phyloP scores from a whole-genome alignment of 2,888 invertebrate genomes.

The Stratiomys singularior region DNA sequence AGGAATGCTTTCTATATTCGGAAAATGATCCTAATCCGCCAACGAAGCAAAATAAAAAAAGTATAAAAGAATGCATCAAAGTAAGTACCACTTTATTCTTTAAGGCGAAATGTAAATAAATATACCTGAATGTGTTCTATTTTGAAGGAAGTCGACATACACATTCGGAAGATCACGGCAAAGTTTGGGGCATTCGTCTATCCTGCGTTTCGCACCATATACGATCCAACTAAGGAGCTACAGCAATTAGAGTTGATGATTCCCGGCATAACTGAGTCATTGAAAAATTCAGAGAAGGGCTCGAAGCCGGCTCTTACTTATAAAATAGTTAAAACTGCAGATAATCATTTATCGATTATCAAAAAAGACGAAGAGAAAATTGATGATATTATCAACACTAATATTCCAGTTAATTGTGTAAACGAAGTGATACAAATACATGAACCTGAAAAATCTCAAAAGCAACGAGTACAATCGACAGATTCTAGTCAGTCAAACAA shows the following conservation, averaged over 20 bases:
- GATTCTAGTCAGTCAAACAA: slow-evolving; percentile 40
- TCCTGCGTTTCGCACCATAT: slow-evolving; percentile 76
- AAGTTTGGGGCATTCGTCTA: slow-evolving; percentile 79
- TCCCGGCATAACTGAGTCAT: slow-evolving; percentile 64
- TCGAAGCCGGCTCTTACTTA: slow-evolving; percentile 63
- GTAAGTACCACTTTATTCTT: slow-evolving; percentile 58
- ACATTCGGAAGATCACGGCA: slow-evolving; percentile 77
- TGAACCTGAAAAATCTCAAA: background rate
- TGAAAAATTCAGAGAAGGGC: slow-evolving; percentile 57
- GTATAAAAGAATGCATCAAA: slow-evolving; percentile 72
- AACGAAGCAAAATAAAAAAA: slow-evolving; percentile 65
- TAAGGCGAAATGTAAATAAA: background rate
- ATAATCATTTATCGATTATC: slow-evolving; percentile 63
- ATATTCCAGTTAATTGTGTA: background rate
- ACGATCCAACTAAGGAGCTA: slow-evolving; percentile 71
- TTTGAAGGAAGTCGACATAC: slow-evolving; percentile 77
- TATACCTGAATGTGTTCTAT: background rate
- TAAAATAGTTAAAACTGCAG: slow-evolving; percentile 64
- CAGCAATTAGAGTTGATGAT: slow-evolving; percentile 75
- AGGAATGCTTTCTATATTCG: slow-evolving; percentile 86
- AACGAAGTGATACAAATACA: background rate
- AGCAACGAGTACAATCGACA: slow-evolving; percentile 18
- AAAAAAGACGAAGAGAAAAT: slow-evolving; percentile 56
- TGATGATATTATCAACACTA: background rate
- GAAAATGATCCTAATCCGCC: slow-evolving; percentile 75